Percentiles rank a stretch among this genome's conserved stretches.
phyloP scores from a whole-genome alignment of 2,797 vertebrate species.

The Gobio occitaniae region DNA sequence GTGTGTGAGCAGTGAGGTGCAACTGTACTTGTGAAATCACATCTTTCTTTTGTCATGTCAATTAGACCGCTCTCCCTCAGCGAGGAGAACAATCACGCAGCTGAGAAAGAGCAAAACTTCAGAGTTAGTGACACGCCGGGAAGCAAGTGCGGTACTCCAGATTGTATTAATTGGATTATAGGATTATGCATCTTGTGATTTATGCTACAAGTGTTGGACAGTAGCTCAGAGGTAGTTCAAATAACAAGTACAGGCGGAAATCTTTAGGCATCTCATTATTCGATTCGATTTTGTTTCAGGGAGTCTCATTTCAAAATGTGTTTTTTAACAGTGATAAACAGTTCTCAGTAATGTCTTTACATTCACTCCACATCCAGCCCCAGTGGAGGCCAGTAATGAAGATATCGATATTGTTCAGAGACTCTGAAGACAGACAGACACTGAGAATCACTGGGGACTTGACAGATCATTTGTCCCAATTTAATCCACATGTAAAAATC shows the following conservation, averaged over 20 bases:
- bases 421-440: background rate
- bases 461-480: conserved; percentile 51
- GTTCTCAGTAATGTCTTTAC: background rate
- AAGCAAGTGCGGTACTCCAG: background rate
- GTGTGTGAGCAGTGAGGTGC: background rate
- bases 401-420: conserved; percentile 14
- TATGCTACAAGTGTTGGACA: background rate
- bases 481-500: conserved; percentile 35
- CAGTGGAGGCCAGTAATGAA: conserved; percentile 37
- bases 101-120: background rate
- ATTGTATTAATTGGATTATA: background rate
- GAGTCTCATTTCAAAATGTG: background rate
- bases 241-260: background rate
- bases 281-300: background rate
- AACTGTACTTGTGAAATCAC: conserved; percentile 53
- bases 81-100: background rate
- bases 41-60: conserved; percentile 55
- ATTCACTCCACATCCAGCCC: background rate
- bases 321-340: no score
- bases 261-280: background rate
- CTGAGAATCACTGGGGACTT: conserved; percentile 39
- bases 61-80: conserved; percentile 37
- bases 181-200: background rate
- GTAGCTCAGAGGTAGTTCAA: background rate
- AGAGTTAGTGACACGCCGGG: background rate